Evolutionary conservation across 2,113 vertebrate genomes (phyloP).

Genomic region (Climacteris rufus): DNA sequence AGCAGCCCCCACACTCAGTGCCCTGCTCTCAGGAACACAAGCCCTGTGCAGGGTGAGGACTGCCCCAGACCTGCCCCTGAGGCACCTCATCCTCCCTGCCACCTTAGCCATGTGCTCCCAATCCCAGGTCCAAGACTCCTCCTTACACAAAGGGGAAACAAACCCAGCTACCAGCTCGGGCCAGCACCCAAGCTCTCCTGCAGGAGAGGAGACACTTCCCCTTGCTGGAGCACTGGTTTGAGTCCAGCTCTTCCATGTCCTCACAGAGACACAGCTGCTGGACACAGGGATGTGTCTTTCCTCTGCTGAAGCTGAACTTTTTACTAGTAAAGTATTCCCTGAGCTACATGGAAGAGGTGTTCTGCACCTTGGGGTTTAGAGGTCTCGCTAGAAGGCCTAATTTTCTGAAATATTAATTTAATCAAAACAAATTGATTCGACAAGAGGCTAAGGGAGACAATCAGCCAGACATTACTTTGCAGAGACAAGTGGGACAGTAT

Average conservation of each 20-base stretch:
- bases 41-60: neutral
- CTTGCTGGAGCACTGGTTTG: neutral
- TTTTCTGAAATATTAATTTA: neutral
- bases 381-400: neutral
- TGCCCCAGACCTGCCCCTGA: neutral
- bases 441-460: neutral
- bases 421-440: neutral
- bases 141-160: neutral
- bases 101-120: neutral
- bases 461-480: neutral
- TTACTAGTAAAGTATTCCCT: neutral
- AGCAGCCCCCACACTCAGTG: neutral
- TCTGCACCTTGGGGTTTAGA: neutral
- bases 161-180: neutral
- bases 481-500: neutral
- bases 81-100: neutral
- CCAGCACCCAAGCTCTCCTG: neutral
- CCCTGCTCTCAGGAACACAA: fast-evolving
- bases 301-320: neutral
- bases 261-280: neutral
- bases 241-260: slow-evolving; percentile 7
- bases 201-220: neutral
- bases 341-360: neutral
- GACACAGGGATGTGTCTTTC: neutral
- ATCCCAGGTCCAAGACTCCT: neutral